Percentiles rank a stretch among this genome's conserved stretches.
phyloP scores from a whole-genome alignment of 2,888 invertebrate genomes.

The Pyrrhia umbra region DNA sequence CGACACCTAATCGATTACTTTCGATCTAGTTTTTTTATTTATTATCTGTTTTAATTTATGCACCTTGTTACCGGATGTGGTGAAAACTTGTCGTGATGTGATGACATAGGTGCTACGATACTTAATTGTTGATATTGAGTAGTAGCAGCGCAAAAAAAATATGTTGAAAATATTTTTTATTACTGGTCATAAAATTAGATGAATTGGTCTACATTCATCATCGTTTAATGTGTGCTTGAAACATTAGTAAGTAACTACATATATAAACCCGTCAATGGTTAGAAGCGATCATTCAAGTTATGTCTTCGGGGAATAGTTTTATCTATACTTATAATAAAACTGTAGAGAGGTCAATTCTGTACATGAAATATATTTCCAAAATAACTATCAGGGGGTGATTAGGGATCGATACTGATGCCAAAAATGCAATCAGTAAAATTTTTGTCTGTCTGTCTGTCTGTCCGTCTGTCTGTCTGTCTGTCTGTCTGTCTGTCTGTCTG shows the following conservation, averaged over 20 bases:
- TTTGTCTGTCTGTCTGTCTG: too few relatives aligned
- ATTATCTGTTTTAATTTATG: conserved; percentile 71
- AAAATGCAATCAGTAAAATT: too few relatives aligned
- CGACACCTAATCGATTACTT: conserved; percentile 72
- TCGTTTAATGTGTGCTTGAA: conserved; percentile 22
- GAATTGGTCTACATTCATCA: conserved; percentile 40
- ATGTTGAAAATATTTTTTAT: conserved; percentile 1
- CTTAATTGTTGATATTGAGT: conserved; percentile 58
- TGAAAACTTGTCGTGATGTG: conserved; percentile 72
- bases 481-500: too few relatives aligned
- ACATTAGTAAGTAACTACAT: background rate
- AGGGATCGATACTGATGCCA: too few relatives aligned
- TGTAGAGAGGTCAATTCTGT: too few relatives aligned
- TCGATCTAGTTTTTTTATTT: conserved; percentile 71
- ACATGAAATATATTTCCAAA: too few relatives aligned
- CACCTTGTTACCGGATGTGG: conserved; percentile 76
- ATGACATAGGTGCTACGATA: conserved; percentile 65
- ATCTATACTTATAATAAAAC: too few relatives aligned
- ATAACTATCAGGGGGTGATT: too few relatives aligned
- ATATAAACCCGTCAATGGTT: conserved; percentile 29
- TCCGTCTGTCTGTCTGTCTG: too few relatives aligned
- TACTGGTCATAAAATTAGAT: conserved; percentile 30
- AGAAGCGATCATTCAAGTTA: conserved; percentile 38
- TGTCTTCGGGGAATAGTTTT: conserved; percentile 39
- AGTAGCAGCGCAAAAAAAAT: conserved; percentile 52